Base-by-base conservation (phyloP, 2,888 invertebrate species). In the Orthosia gothica region DNA sequence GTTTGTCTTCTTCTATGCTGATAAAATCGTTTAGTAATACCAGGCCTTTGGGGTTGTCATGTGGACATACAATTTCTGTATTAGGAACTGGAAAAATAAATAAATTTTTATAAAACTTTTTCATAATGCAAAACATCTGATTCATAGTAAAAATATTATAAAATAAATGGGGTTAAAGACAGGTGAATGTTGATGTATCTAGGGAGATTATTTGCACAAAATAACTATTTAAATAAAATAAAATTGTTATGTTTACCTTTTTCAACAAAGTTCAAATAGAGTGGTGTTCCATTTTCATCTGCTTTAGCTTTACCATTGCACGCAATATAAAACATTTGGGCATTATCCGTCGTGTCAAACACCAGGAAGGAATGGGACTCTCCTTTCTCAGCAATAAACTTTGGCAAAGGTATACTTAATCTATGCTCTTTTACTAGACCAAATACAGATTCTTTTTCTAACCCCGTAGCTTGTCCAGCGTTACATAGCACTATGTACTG, bases 281-380 rank as follows among this genome's bases (percentile, higher is more conserved):
- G 91, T 5, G 97, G 97, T 68, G 97, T 96, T 11, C 96, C 97
- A 88, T 97, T 96, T 84, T 97, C 97, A 23, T 97, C 97, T 65
- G 97, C 94, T 88, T 94, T 97, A 50, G 97, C 90, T 86, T 93
- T 95, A 5, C 97, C 98, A 94, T 98, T 97, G 85, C 97, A 95
- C 13, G 92, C 92, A 11, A 96, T 88, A 86, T 97, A 98, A 70
- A 98, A 97, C 16, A 89, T 84, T 47, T 90, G 83, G 1, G 98
- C 97, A 88, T 97, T 96, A 15, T 93, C 87, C 9, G 92, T 84
- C 5, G 93, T 93, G 45, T 89, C 83, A 89, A 98, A 99, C 52
- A 97, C 95, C 9, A 99, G 89, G 92, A 98, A 99, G 65, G 98
- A 98, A 90, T 98, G 98, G 0, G 99, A 98, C 94, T 99, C 99